Percentiles rank a stretch among this genome's conserved stretches.
Conservation (phyloP, 2,113 vertebrate genomes). For the Gymnocephalus cernua region DNA sequence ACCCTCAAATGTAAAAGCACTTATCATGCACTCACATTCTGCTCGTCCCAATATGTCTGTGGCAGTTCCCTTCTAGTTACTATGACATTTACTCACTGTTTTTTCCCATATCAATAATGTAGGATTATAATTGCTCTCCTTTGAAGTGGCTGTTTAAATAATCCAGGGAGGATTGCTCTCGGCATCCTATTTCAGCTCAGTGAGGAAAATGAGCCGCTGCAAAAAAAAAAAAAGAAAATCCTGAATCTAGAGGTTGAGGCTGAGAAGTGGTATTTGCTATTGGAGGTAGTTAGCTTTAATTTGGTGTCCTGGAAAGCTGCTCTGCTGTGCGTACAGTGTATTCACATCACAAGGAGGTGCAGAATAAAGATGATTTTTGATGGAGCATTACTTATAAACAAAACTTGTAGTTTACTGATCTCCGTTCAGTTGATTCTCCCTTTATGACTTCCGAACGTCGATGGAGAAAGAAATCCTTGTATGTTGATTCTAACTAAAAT, state of each 20-base stretch:
- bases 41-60: slow-evolving; percentile 27
- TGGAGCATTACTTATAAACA: slow-evolving; percentile 11
- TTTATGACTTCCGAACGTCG: not conserved
- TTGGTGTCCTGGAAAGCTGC: slow-evolving; percentile 44
- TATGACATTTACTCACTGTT: slow-evolving; percentile 64
- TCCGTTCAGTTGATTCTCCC: not conserved
- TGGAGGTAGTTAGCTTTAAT: slow-evolving; percentile 59
- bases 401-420: slow-evolving; percentile 18
- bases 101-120: slow-evolving; percentile 73
- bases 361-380: slow-evolving; percentile 23
- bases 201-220: slow-evolving; percentile 10
- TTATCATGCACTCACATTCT: slow-evolving; percentile 22
- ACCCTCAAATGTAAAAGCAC: slow-evolving; percentile 35
- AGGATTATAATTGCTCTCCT: slow-evolving; percentile 74
- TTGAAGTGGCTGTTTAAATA: slow-evolving; percentile 77
- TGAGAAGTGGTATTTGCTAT: slow-evolving; percentile 40
- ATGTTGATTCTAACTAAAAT: not conserved
- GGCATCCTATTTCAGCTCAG: slow-evolving; percentile 68
- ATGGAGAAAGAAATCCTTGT: not conserved
- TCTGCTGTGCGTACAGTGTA: slow-evolving; percentile 27
- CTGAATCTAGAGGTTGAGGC: slow-evolving; percentile 48
- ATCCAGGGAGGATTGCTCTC: slow-evolving; percentile 71
- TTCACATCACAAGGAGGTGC: slow-evolving; percentile 32
- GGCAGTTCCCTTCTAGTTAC: slow-evolving; percentile 36
- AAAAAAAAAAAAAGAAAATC: slow-evolving; percentile 22